Evolutionary conservation across 2,888 invertebrate species (phyloP).

Genomic region (Stenolophus ochropezus): DNA sequence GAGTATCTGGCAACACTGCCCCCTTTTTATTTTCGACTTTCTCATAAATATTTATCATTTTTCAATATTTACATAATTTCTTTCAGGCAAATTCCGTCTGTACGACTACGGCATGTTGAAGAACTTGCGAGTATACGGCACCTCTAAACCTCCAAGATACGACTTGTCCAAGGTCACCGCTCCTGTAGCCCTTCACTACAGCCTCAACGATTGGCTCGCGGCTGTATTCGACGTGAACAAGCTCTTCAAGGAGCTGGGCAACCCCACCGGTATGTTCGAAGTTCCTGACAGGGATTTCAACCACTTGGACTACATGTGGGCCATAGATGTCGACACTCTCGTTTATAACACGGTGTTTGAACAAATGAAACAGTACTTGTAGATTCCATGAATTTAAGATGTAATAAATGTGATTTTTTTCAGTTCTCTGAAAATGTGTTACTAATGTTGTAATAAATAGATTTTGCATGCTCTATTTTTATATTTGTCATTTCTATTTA

Average conservation of each 20-base stretch:
- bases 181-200: conserved; percentile 74
- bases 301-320: conserved; percentile 78
- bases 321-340: conserved; percentile 71
- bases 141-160: conserved; percentile 69
- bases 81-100: conserved; percentile 26
- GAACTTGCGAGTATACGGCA: conserved; percentile 64
- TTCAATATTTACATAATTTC: no score
- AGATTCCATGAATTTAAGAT: no score
- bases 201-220: conserved; percentile 75
- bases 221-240: conserved; percentile 72
- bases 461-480: no score
- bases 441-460: no score
- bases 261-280: conserved; percentile 73
- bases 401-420: no score
- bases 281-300: conserved; percentile 75
- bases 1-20: no score
- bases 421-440: no score
- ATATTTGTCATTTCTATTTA: no score
- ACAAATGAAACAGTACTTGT: no score
- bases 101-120: conserved; percentile 42
- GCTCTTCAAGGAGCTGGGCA: conserved; percentile 71
- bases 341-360: conserved; percentile 63
- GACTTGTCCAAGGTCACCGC: conserved; percentile 73
- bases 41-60: no score
- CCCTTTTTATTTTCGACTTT: no score